These are phyloP conservation scores for Timandra comae DNA, from an alignment of 2,888 invertebrate species.

Conservation along the genomic window DNA sequence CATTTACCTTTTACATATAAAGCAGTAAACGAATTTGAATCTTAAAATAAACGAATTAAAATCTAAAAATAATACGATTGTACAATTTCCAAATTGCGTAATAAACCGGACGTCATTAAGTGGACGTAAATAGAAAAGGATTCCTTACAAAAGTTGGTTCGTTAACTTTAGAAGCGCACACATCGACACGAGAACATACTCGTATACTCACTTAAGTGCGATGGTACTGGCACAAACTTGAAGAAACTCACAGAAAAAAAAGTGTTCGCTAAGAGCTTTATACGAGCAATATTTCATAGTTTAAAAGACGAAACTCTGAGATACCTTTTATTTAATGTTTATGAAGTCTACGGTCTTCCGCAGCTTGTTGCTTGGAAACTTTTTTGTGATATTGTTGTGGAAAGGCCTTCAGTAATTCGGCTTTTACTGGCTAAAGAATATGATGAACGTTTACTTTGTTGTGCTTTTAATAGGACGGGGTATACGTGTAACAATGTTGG, in stretches of 20 bases:
- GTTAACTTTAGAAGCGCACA: slow-evolving; percentile 20
- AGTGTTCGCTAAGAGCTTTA: slow-evolving; percentile 42
- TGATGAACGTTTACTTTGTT: neutral
- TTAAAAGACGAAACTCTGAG: slow-evolving; percentile 40
- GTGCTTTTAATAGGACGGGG: neutral
- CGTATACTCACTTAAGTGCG: slow-evolving; percentile 29
- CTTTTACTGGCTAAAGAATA: neutral
- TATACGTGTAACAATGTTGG: no score
- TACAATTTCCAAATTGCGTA: no score
- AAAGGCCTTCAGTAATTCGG: slow-evolving; percentile 9
- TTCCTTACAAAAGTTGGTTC: slow-evolving; percentile 14
- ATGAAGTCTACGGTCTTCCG: slow-evolving; percentile 31
- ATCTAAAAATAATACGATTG: no score
- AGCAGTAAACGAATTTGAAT: no score
- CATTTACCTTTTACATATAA: no score
- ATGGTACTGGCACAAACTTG: slow-evolving; percentile 34
- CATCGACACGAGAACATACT: slow-evolving; percentile 23
- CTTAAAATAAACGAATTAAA: no score
- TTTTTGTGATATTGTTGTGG: slow-evolving; percentile 20
- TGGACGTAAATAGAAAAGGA: slow-evolving; percentile 8
- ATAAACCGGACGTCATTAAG: slow-evolving; percentile 17
- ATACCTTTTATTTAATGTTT: slow-evolving; percentile 39
- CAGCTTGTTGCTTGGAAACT: slow-evolving; percentile 24
- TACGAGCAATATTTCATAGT: slow-evolving; percentile 46
- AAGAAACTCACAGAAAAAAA: slow-evolving; percentile 34